Conservation (phyloP, 1,140 invertebrate species). For the Brachionus sp. region DNA sequence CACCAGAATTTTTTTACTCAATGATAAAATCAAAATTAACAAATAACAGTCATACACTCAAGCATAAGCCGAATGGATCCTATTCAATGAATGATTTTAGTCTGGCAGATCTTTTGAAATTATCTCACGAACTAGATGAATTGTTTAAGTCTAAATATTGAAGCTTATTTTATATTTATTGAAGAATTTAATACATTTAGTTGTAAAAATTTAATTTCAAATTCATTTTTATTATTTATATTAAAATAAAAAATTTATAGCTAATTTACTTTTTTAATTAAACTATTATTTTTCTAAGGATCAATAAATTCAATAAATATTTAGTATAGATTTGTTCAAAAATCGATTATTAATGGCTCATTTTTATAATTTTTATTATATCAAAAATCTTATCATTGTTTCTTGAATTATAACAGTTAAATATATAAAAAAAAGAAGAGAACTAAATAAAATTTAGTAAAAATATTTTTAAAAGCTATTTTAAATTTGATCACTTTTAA, state of each 20-base stretch:
- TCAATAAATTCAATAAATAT: neutral
- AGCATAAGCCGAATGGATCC: neutral
- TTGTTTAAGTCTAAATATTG: neutral
- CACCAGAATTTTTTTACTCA: slow-evolving; percentile 19
- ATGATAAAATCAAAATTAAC: neutral
- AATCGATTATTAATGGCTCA: neutral
- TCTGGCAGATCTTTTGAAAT: slow-evolving; percentile 14
- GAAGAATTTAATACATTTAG: neutral
- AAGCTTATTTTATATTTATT: neutral
- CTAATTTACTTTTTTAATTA: neutral
- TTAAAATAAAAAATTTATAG: neutral
- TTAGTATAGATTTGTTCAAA: neutral
- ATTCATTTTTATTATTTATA: neutral
- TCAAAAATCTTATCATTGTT: neutral
- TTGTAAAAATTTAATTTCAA: neutral
- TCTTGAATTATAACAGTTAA: too few relatives aligned
- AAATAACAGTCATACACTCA: neutral
- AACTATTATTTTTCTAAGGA: neutral
- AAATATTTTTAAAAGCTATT: neutral
- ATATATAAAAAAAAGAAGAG: too few relatives aligned
- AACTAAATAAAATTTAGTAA: too few relatives aligned
- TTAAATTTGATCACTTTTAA: neutral
- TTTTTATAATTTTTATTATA: neutral
- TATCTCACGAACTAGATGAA: slow-evolving; percentile 4
- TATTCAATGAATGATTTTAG: slow-evolving; percentile 30